Evolutionary conservation across 1,140 invertebrate species (phyloP).

Genomic region (Spodoptera frugiperda): DNA sequence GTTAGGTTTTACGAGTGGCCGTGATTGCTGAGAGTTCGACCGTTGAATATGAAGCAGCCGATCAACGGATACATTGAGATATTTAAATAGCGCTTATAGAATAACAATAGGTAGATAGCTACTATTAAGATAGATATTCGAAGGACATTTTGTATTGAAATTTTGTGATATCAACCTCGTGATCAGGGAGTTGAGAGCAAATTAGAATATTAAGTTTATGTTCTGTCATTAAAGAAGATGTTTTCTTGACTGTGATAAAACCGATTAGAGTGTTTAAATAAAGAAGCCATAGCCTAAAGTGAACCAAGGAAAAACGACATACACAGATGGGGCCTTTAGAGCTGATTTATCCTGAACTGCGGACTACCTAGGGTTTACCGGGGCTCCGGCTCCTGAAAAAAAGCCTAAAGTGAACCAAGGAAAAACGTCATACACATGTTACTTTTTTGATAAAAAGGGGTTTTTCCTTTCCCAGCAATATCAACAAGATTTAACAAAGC

Average conservation of each 20-base stretch:
- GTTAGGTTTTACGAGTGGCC: constrained; percentile 53
- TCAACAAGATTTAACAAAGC: neutral
- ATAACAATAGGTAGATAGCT: constrained; percentile 20
- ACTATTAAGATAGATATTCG: neutral
- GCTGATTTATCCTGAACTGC: too few relatives aligned
- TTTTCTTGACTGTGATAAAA: too few relatives aligned
- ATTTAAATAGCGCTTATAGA: constrained; percentile 37
- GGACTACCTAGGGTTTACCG: too few relatives aligned
- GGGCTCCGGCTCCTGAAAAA: too few relatives aligned
- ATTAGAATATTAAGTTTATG: neutral
- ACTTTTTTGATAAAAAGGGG: neutral
- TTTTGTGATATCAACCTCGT: neutral
- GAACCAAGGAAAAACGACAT: too few relatives aligned
- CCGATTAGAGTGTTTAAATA: too few relatives aligned
- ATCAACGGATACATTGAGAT: constrained; percentile 43
- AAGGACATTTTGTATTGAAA: too few relatives aligned
- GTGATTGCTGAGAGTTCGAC: constrained; percentile 44
- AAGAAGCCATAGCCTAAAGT: too few relatives aligned
- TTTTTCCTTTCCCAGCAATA: neutral
- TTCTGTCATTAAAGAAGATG: too few relatives aligned
- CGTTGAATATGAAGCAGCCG: constrained; percentile 47
- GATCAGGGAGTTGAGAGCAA: neutral
- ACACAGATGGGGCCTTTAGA: too few relatives aligned
- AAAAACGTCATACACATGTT: neutral
- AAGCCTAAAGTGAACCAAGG: too few relatives aligned